Conservation (phyloP, 2,113 vertebrate genomes). For the Corythaeola cristata region DNA sequence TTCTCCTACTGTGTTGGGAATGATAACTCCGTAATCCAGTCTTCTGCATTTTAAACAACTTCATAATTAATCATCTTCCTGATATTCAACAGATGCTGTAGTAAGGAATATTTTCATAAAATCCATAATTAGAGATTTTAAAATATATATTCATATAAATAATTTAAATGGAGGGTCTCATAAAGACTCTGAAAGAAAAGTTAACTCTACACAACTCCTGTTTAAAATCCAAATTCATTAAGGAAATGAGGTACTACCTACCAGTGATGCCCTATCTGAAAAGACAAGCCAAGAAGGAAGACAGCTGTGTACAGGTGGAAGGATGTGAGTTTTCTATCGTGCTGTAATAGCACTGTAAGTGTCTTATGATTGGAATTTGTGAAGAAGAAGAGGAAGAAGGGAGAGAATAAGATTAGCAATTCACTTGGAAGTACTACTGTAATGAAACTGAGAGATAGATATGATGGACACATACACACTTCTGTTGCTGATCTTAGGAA, state of each 20-base stretch:
- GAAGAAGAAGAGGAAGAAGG: neutral
- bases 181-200: neutral
- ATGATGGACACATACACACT: neutral
- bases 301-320: neutral
- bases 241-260: neutral
- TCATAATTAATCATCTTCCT: conserved; percentile 5
- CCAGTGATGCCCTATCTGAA: neutral
- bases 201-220: neutral
- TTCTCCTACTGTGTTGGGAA: neutral
- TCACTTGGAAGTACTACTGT: neutral
- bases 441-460: neutral
- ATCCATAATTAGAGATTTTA: neutral
- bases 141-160: neutral
- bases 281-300: neutral
- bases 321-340: neutral
- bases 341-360: neutral
- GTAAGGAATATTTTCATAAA: neutral
- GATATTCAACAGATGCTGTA: neutral
- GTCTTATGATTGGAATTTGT: neutral
- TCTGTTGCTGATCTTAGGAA: neutral
- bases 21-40: neutral
- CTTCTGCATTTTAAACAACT: conserved; percentile 12
- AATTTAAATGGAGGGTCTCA: neutral
- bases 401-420: neutral
- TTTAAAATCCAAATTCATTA: neutral